These are phyloP conservation scores for Microplitis manilae DNA, from an alignment of 2,888 invertebrate genomes.

Conservation along the genomic window DNA sequence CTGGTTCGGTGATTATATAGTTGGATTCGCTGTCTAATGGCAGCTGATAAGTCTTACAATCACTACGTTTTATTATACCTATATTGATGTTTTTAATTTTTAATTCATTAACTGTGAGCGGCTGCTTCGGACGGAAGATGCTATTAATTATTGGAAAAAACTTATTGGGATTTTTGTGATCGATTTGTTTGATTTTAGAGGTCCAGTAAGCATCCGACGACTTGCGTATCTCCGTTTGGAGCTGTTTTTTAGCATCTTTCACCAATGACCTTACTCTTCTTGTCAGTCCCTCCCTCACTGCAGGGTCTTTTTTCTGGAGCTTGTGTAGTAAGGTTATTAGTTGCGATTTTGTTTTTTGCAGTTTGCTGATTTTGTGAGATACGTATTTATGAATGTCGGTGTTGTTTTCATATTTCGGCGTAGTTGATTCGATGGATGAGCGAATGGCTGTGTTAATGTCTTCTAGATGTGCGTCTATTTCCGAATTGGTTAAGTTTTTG, in stretches of 20 bases:
- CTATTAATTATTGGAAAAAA: background rate
- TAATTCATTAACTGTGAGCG: background rate
- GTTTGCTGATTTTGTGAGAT: too few species aligned
- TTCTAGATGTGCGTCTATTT: background rate
- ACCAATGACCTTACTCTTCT: background rate
- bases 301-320: too few species aligned
- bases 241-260: background rate
- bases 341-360: too few species aligned
- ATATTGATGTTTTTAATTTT: background rate
- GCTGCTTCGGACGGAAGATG: background rate
- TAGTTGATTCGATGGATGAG: background rate
- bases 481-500: background rate
- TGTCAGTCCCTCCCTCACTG: too few species aligned
- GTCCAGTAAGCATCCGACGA: background rate
- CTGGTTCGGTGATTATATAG: background rate
- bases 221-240: background rate
- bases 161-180: background rate
- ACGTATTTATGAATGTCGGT: too few species aligned
- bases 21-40: background rate
- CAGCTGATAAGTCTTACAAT: background rate
- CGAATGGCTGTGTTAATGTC: background rate
- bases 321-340: too few species aligned
- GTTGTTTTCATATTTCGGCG: background rate
- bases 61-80: background rate
- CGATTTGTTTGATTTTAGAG: background rate